Evolutionary conservation across 2,888 invertebrate species (phyloP), one percentile per base, ranked within the genome.

Genomic region (Nasonovia ribisnigri): DNA sequence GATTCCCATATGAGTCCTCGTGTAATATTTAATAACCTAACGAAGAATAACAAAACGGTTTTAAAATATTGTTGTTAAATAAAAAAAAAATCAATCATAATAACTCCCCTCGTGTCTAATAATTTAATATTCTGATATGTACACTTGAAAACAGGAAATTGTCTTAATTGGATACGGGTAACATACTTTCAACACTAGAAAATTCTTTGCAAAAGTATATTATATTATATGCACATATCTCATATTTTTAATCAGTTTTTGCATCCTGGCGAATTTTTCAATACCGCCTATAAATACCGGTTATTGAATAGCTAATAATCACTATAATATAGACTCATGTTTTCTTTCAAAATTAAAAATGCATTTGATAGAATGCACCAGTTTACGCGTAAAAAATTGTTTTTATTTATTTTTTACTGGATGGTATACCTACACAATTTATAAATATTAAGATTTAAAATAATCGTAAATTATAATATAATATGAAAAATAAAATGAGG

Each of bases 241-340:
- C 36, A 24, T 89, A 57, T 60, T 89, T 60, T 89, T 89, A 89
- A 89, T 89, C 89, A 43, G 60, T 60, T 84, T 91, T 54, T 84
- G 51, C 84, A 42, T 84, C 16, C 42, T 54, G 29, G 51, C 42
- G 43, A 91, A 54, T 91, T 90, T 90, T 84, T 77, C n/a, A 90
- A 42, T 36, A 67, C n/a, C 57, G 43, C 43, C 29, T 90, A 86
- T 42, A 42, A 54, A 20, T 67, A 67, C 90, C 67, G 90, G 90
- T 90, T 90, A 67, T 90, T 36, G 36, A 24, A 67, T 10, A 43
- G 48, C 51, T 46, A 48, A 87, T 51, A 90, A 90, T 91, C 36
- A 54, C n/a, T 24, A 24, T 77, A 36, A 77, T 77, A 36, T 36
- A 8, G n/a, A 46, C 24, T 90, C 67, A 48, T 42, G 67, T 90